A percentile compares a stretch with the other conserved stretches of the same genome.
Evolutionary conservation across 2,888 invertebrate species (phyloP).

Genomic region (Limnephilus auricula): DNA sequence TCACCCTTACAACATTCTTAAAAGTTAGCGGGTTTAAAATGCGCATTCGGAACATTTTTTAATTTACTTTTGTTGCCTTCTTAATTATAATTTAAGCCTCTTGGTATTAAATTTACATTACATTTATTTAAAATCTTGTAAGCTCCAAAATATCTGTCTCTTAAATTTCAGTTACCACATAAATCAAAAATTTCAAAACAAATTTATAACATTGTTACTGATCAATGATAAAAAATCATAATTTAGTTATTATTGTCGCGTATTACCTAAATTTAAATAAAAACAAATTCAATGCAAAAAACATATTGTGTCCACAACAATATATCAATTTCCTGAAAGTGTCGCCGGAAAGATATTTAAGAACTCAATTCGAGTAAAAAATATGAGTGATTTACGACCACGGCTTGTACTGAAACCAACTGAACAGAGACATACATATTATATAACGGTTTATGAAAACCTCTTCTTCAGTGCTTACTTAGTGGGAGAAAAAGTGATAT

Average conservation of each 20-base stretch:
- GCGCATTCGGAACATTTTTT: too few species aligned
- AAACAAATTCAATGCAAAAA: not conserved
- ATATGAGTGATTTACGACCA: not conserved
- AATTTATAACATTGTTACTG: not conserved
- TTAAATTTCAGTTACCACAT: not conserved
- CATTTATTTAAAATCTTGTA: not conserved
- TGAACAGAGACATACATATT: not conserved
- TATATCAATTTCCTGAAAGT: not conserved
- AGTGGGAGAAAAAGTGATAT: not conserved
- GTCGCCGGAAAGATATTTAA: not conserved
- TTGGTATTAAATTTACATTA: too few species aligned
- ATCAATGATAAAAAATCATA: not conserved
- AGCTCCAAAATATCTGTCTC: not conserved
- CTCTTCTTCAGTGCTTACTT: not conserved
- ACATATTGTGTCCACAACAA: too few species aligned
- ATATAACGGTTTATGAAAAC: not conserved
- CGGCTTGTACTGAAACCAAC: not conserved
- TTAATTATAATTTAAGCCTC: too few species aligned
- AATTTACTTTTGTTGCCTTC: too few species aligned
- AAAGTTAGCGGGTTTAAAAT: too few species aligned
- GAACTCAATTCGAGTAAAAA: not conserved
- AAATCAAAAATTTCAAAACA: not conserved
- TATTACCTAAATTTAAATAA: not conserved
- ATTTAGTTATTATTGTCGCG: not conserved
- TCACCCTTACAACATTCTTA: too few species aligned